Evolutionary conservation across 2,797 vertebrate genomes (phyloP).

Genomic region (Melanotaenia pygmaea): DNA sequence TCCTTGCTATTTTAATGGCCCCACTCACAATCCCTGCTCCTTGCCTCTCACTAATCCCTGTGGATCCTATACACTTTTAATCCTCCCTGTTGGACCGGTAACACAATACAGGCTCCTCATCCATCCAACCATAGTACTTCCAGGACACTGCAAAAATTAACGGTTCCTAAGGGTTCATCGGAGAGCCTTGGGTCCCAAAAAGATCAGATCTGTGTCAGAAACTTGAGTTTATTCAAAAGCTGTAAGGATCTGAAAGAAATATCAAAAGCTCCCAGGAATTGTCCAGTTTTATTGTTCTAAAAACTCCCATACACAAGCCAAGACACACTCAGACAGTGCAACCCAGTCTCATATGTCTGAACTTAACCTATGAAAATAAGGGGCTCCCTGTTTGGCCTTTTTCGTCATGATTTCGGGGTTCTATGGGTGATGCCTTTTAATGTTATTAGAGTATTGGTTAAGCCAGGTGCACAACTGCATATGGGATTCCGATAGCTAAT

Average conservation of each 20-base stretch:
- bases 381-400: too few relatives aligned
- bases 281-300: not conserved
- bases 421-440: too few relatives aligned
- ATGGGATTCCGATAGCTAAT: too few relatives aligned
- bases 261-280: slow-evolving; percentile 11
- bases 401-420: too few relatives aligned
- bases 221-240: slow-evolving; percentile 37
- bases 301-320: not conserved
- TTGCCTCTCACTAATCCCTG: slow-evolving; percentile 70
- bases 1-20: slow-evolving; percentile 70
- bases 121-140: slow-evolving; percentile 45
- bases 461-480: too few relatives aligned
- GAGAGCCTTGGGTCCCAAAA: slow-evolving; percentile 23
- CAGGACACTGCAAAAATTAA: slow-evolving; percentile 45
- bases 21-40: slow-evolving; percentile 59
- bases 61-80: slow-evolving; percentile 70
- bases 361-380: too few relatives aligned
- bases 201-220: slow-evolving; percentile 45
- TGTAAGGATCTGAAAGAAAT: slow-evolving; percentile 14
- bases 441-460: too few relatives aligned
- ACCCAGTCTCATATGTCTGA: too few relatives aligned
- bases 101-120: slow-evolving; percentile 65
- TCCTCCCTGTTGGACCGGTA: slow-evolving; percentile 65
- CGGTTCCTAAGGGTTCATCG: slow-evolving; percentile 41
- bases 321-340: not conserved